These are phyloP conservation scores for Parelbella ahira DNA, from an alignment of 2,888 invertebrate genomes.

Conservation along the genomic window DNA sequence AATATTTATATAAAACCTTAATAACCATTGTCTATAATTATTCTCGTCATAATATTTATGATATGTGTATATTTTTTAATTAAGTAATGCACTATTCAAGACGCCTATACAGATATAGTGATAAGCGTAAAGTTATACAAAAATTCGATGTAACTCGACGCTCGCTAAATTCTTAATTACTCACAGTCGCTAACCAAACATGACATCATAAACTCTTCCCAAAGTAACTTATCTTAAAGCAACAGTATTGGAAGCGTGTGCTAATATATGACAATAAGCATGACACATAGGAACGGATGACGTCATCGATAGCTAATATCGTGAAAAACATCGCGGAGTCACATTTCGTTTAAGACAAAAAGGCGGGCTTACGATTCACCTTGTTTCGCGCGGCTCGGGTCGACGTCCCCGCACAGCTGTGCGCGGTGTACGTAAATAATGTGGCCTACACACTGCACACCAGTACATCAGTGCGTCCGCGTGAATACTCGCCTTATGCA, in stretches of 20 bases:
- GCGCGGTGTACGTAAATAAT: slow-evolving; percentile 54
- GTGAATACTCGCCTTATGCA: no score
- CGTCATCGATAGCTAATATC: slow-evolving; percentile 20
- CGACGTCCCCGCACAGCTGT: slow-evolving; percentile 72
- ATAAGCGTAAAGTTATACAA: no score
- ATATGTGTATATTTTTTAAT: no score
- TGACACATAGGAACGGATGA: slow-evolving; percentile 24
- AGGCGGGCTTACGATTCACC: slow-evolving; percentile 59
- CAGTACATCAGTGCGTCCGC: slow-evolving; percentile 25
- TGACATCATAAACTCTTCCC: slow-evolving; percentile 14
- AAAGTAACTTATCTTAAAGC: slow-evolving; percentile 13
- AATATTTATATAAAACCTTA: no score
- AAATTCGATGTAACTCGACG: no score
- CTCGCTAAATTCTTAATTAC: slow-evolving; percentile 10
- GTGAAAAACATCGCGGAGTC: slow-evolving; percentile 39
- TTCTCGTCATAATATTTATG: no score
- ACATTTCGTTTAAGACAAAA: slow-evolving; percentile 54
- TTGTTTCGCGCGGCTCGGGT: slow-evolving; percentile 65
- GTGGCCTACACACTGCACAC: slow-evolving; percentile 37
- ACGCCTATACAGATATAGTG: no score
- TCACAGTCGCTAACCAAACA: slow-evolving; percentile 14
- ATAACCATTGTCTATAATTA: no score
- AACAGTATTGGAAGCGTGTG: slow-evolving; percentile 23
- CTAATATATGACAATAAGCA: slow-evolving; percentile 15
- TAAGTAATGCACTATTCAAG: no score